phyloP scores from a whole-genome alignment of 2,113 vertebrate genomes.

The Prionailurus bengalensis region DNA sequence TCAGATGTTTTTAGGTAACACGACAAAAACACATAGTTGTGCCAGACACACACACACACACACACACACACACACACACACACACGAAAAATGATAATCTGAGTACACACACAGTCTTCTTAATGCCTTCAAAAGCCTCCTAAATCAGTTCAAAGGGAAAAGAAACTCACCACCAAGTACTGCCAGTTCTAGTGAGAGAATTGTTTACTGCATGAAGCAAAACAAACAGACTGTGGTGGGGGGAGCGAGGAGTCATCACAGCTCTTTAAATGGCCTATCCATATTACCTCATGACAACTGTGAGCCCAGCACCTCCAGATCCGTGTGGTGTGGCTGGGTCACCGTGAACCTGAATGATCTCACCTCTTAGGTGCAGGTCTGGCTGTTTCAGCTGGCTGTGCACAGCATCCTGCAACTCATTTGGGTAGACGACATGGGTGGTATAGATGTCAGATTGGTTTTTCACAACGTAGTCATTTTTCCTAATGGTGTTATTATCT shows the following conservation, averaged over 20 bases:
- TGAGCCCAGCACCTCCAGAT: neutral
- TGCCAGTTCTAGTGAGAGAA: neutral
- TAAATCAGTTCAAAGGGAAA: neutral
- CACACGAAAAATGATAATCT: neutral
- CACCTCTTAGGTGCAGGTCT: neutral
- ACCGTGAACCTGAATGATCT: neutral
- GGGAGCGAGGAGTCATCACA: rapidly evolving
- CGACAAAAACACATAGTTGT: neutral
- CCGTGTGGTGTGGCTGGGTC: neutral
- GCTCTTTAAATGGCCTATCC: neutral
- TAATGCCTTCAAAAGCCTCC: neutral
- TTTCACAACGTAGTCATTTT: neutral
- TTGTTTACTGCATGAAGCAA: constrained; percentile 12
- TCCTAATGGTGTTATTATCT: neutral
- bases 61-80: neutral
- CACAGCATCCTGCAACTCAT: neutral
- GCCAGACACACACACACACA: neutral
- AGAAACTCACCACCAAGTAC: neutral
- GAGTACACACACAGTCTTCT: neutral
- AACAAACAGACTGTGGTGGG: neutral
- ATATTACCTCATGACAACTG: neutral
- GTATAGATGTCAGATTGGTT: neutral
- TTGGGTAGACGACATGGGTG: neutral
- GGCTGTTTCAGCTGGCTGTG: neutral
- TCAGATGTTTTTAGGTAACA: neutral